Base-by-base conservation (phyloP, 2,113 vertebrate species). In the Upupa epops region DNA sequence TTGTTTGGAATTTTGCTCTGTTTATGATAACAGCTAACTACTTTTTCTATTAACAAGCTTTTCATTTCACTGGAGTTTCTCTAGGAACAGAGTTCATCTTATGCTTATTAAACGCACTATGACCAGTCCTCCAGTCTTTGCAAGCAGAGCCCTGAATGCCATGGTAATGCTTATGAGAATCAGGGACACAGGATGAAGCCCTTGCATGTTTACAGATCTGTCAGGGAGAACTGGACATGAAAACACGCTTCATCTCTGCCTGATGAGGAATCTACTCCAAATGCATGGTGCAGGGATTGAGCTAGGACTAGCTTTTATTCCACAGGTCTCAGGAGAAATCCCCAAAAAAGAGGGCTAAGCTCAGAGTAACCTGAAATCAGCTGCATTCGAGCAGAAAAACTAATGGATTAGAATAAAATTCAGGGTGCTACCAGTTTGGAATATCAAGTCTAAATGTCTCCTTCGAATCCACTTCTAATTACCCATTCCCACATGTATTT, bases 1-100 rank as follows among this genome's bases (percentile, higher is more conserved):
- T 89, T 78, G 55, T 86, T 78, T 93, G 88, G 88, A 71, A 85
- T 93, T 96, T 85, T 72, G 51, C 48, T 95, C 66, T 17, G 1
- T 87, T 95, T 87, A 73, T 64, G 83, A 68, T 72, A 95, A 76
- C 58, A 74, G 68, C 68, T 73, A 88, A 80, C 59, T 73, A 59
- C 28, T 79, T 89, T 56, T 46, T 77, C 71, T 83, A 36, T 77
- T 83, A 81, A 87, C 8, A 87, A 85, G 68, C 56, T 87, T 93
- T 90, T 70, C n/a, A 87, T 87, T 82, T 93, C 70, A 74, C 52
- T 90, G 48, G 48, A 90, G 56, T 73, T 92, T 68, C 86, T 87
- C 46, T 70, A 75, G 29, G 18, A 88, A 70, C 31, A 76, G 74
- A 82, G 77, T 45, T 93, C 63, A 84, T 66, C 42, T 66, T 42